Conservation (phyloP, 92 coral and sea anemone species). For the Actinostola sp. region DNA sequence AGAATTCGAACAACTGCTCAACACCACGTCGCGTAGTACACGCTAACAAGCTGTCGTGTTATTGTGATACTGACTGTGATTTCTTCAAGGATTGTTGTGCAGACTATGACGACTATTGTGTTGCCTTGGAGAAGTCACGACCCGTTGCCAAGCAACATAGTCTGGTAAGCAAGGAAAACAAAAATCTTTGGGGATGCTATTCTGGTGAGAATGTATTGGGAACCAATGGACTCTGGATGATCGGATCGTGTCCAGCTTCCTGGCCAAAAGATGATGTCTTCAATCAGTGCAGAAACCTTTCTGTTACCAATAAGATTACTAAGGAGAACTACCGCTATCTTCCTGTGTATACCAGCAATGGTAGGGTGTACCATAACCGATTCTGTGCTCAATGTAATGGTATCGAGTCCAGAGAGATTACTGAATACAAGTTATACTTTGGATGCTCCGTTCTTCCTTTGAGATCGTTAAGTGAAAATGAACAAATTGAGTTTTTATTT, state of each 20-base stretch:
- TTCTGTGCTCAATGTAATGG: constrained; percentile 61
- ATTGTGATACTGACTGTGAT: constrained; percentile 39
- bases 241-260: constrained; percentile 41
- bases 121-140: background rate
- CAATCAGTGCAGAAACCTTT: constrained; percentile 16
- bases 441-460: constrained; percentile 26
- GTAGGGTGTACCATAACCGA: constrained; percentile 55
- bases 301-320: constrained; percentile 19
- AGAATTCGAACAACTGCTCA: constrained; percentile 18
- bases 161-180: background rate
- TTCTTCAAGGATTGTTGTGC: constrained; percentile 51
- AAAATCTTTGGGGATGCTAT: constrained; percentile 11
- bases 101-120: constrained; percentile 29
- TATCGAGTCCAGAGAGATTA: background rate
- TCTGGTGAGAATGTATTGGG: background rate
- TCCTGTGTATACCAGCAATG: constrained; percentile 55
- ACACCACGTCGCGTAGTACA: background rate
- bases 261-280: constrained; percentile 33
- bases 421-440: constrained; percentile 4
- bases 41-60: constrained; percentile 14
- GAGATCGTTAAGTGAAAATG: background rate
- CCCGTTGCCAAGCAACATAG: background rate
- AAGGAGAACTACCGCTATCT: constrained; percentile 29
- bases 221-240: constrained; percentile 49
- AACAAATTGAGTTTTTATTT: constrained; percentile 30